phyloP scores from a whole-genome alignment of 2,888 invertebrate genomes.

The Synergus itoensis region DNA sequence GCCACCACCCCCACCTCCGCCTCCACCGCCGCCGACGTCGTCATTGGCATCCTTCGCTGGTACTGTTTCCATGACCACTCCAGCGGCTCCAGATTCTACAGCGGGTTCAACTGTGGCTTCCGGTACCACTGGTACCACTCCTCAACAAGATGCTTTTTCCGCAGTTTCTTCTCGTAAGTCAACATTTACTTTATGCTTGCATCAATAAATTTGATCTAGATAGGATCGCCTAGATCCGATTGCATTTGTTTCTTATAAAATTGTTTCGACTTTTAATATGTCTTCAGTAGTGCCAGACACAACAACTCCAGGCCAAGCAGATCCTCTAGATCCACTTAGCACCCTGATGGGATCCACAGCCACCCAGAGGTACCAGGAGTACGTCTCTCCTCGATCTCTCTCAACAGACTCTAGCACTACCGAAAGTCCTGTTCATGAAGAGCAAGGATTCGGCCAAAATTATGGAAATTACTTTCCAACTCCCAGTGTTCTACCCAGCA shows the following conservation, averaged over 20 bases:
- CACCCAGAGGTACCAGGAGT: slow-evolving; percentile 74
- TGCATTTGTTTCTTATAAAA: neutral
- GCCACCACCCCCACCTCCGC: slow-evolving; percentile 72
- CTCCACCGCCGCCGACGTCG: slow-evolving; percentile 67
- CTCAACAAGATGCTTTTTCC: slow-evolving; percentile 75
- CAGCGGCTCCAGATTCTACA: slow-evolving; percentile 72
- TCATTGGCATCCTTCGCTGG: slow-evolving; percentile 71
- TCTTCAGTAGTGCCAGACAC: slow-evolving; percentile 83
- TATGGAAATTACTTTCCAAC: slow-evolving; percentile 84
- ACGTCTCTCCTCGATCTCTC: slow-evolving; percentile 84
- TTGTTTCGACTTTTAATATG: slow-evolving; percentile 10
- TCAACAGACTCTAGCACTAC: slow-evolving; percentile 91
- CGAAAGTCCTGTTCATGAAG: slow-evolving; percentile 90
- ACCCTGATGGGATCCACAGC: slow-evolving; percentile 72
- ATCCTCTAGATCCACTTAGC: slow-evolving; percentile 74
- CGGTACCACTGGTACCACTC: slow-evolving; percentile 67
- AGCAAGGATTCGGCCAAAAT: slow-evolving; percentile 82
- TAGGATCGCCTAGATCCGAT: too few relatives aligned
- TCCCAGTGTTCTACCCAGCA: slow-evolving; percentile 87
- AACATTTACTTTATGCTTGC: neutral
- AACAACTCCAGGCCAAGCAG: slow-evolving; percentile 79
- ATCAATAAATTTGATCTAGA: neutral
- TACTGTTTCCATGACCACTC: slow-evolving; percentile 69
- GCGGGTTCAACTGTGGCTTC: slow-evolving; percentile 71
- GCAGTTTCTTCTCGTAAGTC: slow-evolving; percentile 74